Evolutionary conservation across 2,797 vertebrate genomes (phyloP), one percentile per base, ranked within the genome.

Genomic region (Xerus rutilus): DNA sequence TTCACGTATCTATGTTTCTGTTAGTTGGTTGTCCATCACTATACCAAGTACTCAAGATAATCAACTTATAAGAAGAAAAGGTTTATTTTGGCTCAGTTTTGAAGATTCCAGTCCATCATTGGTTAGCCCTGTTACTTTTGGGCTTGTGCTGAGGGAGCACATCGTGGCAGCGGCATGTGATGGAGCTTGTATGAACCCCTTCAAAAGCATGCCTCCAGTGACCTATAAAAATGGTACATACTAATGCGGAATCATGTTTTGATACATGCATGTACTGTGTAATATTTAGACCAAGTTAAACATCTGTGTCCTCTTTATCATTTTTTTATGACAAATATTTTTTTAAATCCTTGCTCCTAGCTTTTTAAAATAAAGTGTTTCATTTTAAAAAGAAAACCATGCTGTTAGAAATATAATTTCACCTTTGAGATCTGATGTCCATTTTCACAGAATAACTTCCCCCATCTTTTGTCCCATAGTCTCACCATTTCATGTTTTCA

Each of bases 381-480:
- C 1, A 43, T 95, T 78, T 5, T 52, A 82, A 90, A 96, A 89
- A 92, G 30, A 30, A 72, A 78, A 88, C 47, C 8, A 12, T 85
- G 30, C 18, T 81, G 3, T 86, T 73, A 52, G 2, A 14, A 65
- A 52, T 72, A 47, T 78, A 32, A 11, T 64, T 92, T 57, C 17
- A 20, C 7, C n/a, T 86, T 65, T 89, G 86, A 82, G 35, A 32
- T 54, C 32, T 86, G 49, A 64, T 59, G 3, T 35, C 13, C 23
- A 10, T 87, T 81, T 20, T 57, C 32, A 81, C 62, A 93, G 57
- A 92, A 62, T n/a, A 10, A 3, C 43, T 74, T 73, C 21, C 45
- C 14, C 8, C 8, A 21, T 39, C 32, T 86, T 59, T 77, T 84
- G 30, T 93, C 85, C 76, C 57, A 45, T 70, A 72, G 52, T 82